These are phyloP conservation scores for Otocyon megalotis DNA, from an alignment of 2,113 vertebrate species.

Conservation along the genomic window DNA sequence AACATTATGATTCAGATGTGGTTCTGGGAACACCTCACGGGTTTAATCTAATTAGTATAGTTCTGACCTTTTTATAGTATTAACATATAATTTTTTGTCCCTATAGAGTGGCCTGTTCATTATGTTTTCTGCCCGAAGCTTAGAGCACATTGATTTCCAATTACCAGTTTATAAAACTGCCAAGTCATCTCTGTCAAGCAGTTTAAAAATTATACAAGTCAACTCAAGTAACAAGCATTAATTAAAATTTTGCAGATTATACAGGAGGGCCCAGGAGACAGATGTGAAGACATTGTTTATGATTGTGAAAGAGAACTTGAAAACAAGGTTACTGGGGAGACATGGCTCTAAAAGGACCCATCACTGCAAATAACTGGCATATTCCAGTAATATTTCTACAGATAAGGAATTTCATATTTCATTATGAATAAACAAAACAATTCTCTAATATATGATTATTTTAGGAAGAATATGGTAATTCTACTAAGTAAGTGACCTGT, in stretches of 20 bases:
- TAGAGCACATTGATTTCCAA: constrained; percentile 84
- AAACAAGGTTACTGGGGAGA: background rate
- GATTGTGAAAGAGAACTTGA: background rate
- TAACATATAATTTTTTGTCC: constrained; percentile 83
- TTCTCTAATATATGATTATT: background rate
- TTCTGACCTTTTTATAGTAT: constrained; percentile 81
- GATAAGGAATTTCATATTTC: background rate
- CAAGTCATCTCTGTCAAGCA: constrained; percentile 72
- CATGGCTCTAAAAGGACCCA: background rate
- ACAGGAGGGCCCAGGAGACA: constrained; percentile 58
- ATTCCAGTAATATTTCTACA: background rate
- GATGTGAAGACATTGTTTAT: background rate
- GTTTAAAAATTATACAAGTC: constrained; percentile 74
- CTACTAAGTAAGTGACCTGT: background rate
- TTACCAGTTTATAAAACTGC: constrained; percentile 83
- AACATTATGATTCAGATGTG: constrained; percentile 49
- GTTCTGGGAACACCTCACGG: constrained; percentile 72
- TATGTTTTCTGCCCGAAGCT: constrained; percentile 77
- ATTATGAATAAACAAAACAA: background rate
- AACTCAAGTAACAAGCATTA: constrained; percentile 71
- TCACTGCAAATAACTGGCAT: background rate
- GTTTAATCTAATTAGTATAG: constrained; percentile 85
- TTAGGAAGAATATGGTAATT: background rate
- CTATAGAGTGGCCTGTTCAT: constrained; percentile 79
- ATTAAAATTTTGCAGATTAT: constrained; percentile 75